Evolutionary conservation across 2,888 invertebrate genomes (phyloP).

Genomic region (Nemoura dubitans): DNA sequence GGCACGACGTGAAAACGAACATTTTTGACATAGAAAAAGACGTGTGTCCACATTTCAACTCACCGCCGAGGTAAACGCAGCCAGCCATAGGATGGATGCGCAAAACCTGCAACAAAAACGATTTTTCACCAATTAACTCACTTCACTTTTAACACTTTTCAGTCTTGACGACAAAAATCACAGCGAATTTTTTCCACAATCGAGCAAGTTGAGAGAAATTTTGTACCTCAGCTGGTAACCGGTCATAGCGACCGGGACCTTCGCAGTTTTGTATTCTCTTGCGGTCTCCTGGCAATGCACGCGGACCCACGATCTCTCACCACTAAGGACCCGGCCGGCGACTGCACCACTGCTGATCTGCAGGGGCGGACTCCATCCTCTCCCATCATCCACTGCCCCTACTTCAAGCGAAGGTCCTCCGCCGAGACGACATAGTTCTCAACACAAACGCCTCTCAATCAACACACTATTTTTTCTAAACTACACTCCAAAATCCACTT

Average conservation of each 20-base stretch:
- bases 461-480: neutral
- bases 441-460: neutral
- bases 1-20: neutral
- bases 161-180: neutral
- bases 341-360: constrained; percentile 36
- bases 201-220: neutral
- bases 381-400: constrained; percentile 15
- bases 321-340: constrained; percentile 34
- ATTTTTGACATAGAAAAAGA: neutral
- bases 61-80: constrained; percentile 63
- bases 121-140: neutral
- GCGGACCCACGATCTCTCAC: neutral
- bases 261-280: constrained; percentile 29
- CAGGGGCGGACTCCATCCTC: constrained; percentile 31
- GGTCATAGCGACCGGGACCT: constrained; percentile 37
- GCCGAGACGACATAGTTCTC: constrained; percentile 14
- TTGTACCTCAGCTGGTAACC: constrained; percentile 33
- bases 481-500: neutral
- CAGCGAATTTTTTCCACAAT: neutral
- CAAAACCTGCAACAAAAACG: constrained; percentile 32
- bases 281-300: constrained; percentile 14
- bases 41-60: constrained; percentile 55
- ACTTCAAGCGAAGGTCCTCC: neutral
- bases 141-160: neutral
- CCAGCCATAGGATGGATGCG: constrained; percentile 56